Percentiles rank a stretch among this genome's conserved stretches.
Conservation (phyloP, 2,797 vertebrate genomes). For the Tokudaia tokunoshimensis region DNA sequence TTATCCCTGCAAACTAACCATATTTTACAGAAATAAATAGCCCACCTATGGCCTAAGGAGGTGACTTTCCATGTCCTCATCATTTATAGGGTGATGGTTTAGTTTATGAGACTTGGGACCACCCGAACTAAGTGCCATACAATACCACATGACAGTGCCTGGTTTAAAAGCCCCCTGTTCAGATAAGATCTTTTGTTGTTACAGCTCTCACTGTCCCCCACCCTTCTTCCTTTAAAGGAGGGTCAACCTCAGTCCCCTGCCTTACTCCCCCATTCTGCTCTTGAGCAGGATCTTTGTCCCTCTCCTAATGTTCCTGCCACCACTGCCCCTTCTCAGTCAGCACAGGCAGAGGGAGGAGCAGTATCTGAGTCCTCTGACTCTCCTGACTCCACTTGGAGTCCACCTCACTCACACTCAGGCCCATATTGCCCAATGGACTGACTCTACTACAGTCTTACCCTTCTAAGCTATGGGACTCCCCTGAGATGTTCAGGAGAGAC, state of each 20-base stretch:
- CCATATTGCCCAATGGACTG: no score
- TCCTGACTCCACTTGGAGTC: no score
- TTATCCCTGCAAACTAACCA: neutral
- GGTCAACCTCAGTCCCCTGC: neutral
- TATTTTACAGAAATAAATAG: neutral
- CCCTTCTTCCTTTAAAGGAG: neutral
- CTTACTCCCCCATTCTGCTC: neutral
- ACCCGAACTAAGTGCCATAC: neutral
- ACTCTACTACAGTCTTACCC: no score
- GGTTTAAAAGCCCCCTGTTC: neutral
- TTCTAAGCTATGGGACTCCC: no score
- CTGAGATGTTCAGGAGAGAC: no score
- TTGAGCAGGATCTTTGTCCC: neutral
- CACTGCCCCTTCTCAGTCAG: no score
- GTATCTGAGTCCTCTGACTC: no score
- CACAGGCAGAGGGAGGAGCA: no score
- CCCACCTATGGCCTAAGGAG: neutral
- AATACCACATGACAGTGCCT: neutral
- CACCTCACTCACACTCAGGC: no score
- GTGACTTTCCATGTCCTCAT: neutral
- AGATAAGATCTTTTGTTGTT: neutral
- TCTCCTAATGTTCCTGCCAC: no score
- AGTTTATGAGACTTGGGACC: neutral
- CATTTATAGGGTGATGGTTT: neutral
- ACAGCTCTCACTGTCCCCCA: neutral